These are phyloP conservation scores for Phyllopteryx taeniolatus DNA, from an alignment of 2,113 vertebrate genomes.

Conservation along the genomic window DNA sequence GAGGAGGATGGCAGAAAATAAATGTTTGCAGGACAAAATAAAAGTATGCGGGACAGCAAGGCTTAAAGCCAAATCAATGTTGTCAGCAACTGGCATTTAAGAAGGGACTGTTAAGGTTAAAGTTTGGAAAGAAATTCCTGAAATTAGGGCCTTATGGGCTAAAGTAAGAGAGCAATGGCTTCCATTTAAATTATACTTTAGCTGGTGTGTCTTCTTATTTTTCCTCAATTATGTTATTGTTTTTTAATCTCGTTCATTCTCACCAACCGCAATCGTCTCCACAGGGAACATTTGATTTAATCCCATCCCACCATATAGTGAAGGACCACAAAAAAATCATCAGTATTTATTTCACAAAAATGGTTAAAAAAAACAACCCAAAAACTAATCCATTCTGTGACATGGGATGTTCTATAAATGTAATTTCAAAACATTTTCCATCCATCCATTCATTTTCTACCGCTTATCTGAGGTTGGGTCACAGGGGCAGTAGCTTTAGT, in stretches of 20 bases:
- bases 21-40: conserved; percentile 69
- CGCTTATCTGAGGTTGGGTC: too few relatives aligned
- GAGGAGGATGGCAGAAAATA: conserved; percentile 65
- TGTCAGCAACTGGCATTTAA: conserved; percentile 74
- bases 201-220: conserved; percentile 61
- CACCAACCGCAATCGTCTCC: background rate
- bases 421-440: background rate
- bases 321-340: background rate
- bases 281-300: background rate
- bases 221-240: conserved; percentile 8
- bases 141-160: conserved; percentile 73
- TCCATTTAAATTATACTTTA: conserved; percentile 71
- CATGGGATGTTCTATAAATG: background rate
- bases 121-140: conserved; percentile 63
- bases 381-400: background rate
- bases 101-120: conserved; percentile 72
- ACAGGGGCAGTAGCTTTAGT: too few relatives aligned
- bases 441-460: too few relatives aligned
- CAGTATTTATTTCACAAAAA: background rate
- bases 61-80: conserved; percentile 72
- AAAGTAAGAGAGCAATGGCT: conserved; percentile 53
- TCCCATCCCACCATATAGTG: background rate
- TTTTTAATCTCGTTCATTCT: background rate
- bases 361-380: background rate
- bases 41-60: conserved; percentile 60